Base-by-base conservation (phyloP, 2,797 vertebrate species). In the Diceros bicornis region DNA sequence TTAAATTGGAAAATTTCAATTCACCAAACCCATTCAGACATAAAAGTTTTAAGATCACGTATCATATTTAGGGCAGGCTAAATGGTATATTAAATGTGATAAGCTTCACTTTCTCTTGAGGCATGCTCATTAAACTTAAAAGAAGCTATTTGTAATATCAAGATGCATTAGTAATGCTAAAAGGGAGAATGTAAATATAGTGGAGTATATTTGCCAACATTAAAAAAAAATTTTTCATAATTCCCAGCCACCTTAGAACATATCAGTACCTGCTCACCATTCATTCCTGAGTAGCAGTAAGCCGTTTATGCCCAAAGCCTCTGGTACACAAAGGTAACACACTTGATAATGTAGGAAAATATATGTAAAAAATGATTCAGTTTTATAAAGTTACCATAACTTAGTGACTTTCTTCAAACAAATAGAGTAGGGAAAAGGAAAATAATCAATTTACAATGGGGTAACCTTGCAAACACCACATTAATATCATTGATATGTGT, bases 1-100 rank as follows among this genome's bases (percentile, higher is more conserved):
- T 93, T 87, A 93, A 89, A 87, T 72, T 83, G 61, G 74, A 94
- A 93, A 68, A 84, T 91, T 59, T 97, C 55, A 79, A 37, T 83
- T 93, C 89, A 86, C 89, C 52, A 96, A 91, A 86, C 25, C 34
- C 47, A 91, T 75, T 94, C 69, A 83, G 23, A 87, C 50, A 79
- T 74, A 62, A 85, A 93, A 86, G 78, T 55, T 83, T 93, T 69
- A 69, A 95, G 74, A 89, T 75, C 57, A 85, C 17, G 50, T 91
- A 66, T 64, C 34, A 77, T 34, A 59, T 66, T 89, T 72, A 95
- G 69, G 37, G 10, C 44, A 85, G 50, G 37, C 6, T 93, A 75
- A 98, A 57, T 1, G 20, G 44, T 34, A 44, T 52, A 44, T 55
- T 37, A 84, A 88, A 44, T 83, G 17, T 85, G 41, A 6, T 78